Percentiles rank a stretch among this genome's conserved stretches.
These are phyloP conservation scores for Cygnus olor DNA, from an alignment of 2,797 vertebrate species.

Conservation along the genomic window DNA sequence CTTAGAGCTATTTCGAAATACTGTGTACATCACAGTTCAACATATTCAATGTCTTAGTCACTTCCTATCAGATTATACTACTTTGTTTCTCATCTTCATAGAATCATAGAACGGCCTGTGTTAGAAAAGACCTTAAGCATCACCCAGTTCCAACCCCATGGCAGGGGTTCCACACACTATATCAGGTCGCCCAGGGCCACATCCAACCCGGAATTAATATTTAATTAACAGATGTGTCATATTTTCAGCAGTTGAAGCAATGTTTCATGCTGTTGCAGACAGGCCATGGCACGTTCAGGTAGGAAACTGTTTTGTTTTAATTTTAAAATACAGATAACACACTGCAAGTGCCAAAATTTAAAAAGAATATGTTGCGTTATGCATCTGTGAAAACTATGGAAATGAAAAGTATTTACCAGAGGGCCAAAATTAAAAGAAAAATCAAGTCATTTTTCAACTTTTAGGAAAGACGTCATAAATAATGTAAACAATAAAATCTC, in stretches of 20 bases:
- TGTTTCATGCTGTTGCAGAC: neutral
- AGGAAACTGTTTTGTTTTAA: neutral
- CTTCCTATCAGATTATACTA: neutral
- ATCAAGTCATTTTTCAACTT: neutral
- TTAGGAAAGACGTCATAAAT: neutral
- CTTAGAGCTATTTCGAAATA: neutral
- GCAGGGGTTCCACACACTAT: too few relatives aligned
- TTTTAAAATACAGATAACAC: neutral
- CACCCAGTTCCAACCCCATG: too few relatives aligned
- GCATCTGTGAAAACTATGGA: neutral
- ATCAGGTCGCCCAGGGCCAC: too few relatives aligned
- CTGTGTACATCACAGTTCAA: neutral
- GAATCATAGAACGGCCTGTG: too few relatives aligned
- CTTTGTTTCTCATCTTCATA: neutral
- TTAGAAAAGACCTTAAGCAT: too few relatives aligned
- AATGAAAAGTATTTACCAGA: neutral
- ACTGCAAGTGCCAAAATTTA: neutral
- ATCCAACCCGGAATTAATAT: neutral
- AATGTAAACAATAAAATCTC: neutral
- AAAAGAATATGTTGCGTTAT: neutral
- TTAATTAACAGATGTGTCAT: neutral
- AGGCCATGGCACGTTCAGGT: neutral
- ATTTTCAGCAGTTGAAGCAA: neutral
- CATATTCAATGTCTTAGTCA: neutral
- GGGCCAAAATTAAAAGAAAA: neutral